These are phyloP conservation scores for Xestia xanthographa DNA, from an alignment of 2,888 invertebrate species.

Conservation along the genomic window DNA sequence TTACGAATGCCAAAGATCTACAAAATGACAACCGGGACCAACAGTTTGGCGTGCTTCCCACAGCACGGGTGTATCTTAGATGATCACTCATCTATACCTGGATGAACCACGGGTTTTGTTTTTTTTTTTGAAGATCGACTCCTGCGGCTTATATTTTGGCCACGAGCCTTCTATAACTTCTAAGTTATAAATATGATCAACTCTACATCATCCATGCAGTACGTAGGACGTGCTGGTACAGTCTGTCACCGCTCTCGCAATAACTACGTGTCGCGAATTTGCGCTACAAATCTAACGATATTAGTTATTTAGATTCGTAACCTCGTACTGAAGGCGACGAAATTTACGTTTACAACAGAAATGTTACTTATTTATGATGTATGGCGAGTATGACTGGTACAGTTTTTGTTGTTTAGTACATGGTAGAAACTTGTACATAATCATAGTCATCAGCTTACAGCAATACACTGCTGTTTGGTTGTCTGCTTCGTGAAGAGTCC, in stretches of 20 bases:
- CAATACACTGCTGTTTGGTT: neutral
- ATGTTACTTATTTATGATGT: slow-evolving; percentile 5
- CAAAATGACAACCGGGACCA: neutral
- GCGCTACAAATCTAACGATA: slow-evolving; percentile 39
- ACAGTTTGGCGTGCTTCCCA: neutral
- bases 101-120: neutral
- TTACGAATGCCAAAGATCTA: neutral
- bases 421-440: neutral
- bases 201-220: slow-evolving; percentile 26
- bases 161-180: neutral
- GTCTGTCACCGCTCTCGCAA: slow-evolving; percentile 29
- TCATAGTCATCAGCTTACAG: neutral
- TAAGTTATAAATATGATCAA: slow-evolving; percentile 21
- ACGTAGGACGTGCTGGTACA: neutral
- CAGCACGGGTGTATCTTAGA: neutral
- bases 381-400: neutral
- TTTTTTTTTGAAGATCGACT: neutral
- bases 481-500: no score
- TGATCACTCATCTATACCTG: neutral
- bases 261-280: slow-evolving; percentile 29
- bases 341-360: slow-evolving; percentile 32
- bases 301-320: slow-evolving; percentile 45
- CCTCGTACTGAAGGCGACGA: slow-evolving; percentile 2
- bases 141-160: neutral
- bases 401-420: neutral